Conservation (phyloP, 2,113 vertebrate genomes). For the Charina bottae region DNA sequence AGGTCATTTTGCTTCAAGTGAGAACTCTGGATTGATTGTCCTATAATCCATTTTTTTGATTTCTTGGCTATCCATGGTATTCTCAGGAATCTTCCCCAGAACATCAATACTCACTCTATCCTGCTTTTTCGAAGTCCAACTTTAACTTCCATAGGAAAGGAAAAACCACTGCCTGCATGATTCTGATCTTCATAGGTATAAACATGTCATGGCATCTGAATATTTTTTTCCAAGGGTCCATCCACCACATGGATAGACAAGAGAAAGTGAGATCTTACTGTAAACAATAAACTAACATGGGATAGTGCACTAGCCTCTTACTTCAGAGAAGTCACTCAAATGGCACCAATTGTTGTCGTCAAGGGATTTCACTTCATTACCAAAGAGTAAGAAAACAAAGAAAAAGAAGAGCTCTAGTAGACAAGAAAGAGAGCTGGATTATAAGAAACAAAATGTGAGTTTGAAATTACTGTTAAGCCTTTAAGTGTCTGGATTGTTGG, state of each 20-base stretch:
- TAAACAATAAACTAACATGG: background rate
- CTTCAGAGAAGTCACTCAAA: background rate
- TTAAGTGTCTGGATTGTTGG: background rate
- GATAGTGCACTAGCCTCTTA: background rate
- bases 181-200: background rate
- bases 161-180: background rate
- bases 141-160: background rate
- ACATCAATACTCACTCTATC: background rate
- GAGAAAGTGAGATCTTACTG: too few species aligned
- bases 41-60: background rate
- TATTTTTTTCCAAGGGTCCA: background rate
- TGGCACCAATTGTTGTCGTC: background rate
- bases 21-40: background rate
- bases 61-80: background rate
- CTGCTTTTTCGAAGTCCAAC: background rate
- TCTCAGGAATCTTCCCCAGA: background rate
- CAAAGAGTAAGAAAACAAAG: background rate
- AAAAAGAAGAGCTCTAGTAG: background rate
- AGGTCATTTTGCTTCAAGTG: background rate
- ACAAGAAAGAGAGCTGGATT: too few species aligned
- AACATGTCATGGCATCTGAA: background rate
- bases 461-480: background rate
- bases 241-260: background rate
- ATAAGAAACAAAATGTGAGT: background rate
- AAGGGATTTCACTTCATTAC: background rate